phyloP scores from a whole-genome alignment of 2,888 invertebrate species.

The Diabrotica balteata region DNA sequence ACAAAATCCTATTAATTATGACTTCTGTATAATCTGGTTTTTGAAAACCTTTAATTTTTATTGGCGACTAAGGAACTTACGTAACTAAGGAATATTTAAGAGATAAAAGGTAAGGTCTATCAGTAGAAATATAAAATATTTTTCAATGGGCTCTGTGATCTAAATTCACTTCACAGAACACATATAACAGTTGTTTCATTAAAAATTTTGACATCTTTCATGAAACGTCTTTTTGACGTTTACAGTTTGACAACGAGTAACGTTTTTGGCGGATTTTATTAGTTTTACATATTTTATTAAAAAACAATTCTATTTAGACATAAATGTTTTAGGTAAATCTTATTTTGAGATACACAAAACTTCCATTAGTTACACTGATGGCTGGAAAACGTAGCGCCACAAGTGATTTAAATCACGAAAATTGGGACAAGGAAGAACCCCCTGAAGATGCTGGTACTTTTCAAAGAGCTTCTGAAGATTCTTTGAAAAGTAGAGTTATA shows the following conservation, averaged over 20 bases:
- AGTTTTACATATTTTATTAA: slow-evolving; percentile 18
- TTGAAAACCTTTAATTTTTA: too few relatives aligned
- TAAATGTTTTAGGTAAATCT: slow-evolving; percentile 6
- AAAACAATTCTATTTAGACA: slow-evolving; percentile 2
- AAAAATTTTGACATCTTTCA: slow-evolving; percentile 5
- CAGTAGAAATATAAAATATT: too few relatives aligned
- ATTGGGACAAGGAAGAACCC: slow-evolving; percentile 84
- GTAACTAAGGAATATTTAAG: too few relatives aligned
- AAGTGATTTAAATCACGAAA: slow-evolving; percentile 80
- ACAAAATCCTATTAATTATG: too few relatives aligned
- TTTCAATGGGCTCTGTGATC: too few relatives aligned
- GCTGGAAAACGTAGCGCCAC: slow-evolving; percentile 77
- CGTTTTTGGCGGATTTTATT: slow-evolving; percentile 32
- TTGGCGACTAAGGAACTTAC: too few relatives aligned
- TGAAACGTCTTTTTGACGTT: slow-evolving; percentile 7
- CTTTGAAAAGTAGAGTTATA: slow-evolving; percentile 78
- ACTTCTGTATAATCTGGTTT: too few relatives aligned
- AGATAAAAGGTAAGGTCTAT: too few relatives aligned
- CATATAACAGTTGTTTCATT: too few relatives aligned
- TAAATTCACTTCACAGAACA: too few relatives aligned
- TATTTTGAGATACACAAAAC: slow-evolving; percentile 5
- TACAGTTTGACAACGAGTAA: slow-evolving; percentile 19
- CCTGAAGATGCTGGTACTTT: slow-evolving; percentile 80
- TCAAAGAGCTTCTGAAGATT: slow-evolving; percentile 70
- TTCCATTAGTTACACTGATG: slow-evolving; percentile 60